Base-by-base conservation (phyloP, 2,888 invertebrate species). In the Ochropleura plecta region DNA sequence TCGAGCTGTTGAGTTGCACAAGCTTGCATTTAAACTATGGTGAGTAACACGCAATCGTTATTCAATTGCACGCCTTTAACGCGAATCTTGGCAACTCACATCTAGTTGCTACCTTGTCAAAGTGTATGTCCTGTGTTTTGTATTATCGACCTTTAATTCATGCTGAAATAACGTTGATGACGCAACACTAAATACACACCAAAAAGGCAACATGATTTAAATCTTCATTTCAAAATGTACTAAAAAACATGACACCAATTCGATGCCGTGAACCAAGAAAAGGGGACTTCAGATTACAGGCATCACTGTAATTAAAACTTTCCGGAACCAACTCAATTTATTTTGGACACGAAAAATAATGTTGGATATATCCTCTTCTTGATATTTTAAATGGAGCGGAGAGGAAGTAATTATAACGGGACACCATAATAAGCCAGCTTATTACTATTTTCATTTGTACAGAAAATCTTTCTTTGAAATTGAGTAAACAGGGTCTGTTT, bases 271-370 rank as follows among this genome's bases (percentile, higher is more conserved):
- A 46, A 46, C 46, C 5, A 40, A 59, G 55, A 20, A 62, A 67
- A 62, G 20, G 60, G n/a, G 55, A 20, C 18, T n/a, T 30, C 40
- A 57, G 20, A 49, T 64, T 73, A 75, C 51, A 60, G 55, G 76
- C 62, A 51, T 55, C 46, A 16, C 40, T 53, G 55, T 82, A 81
- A 82, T 82, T 84, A 81, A 81, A 85, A 82, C 70, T 82, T 82
- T 57, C 49, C 60, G 44, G 46, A 48, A 73, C 60, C 64, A 44
- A 66, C 78, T 51, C 60, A 67, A 85, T 64, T 82, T 82, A 68
- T 82, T 82, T 77, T 44, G 46, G n/a, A 73, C 70, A 73, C 65
- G 72, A 68, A 65, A 81, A 76, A 76, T 65, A 71, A 84, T 51
- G 57, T 55, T 63, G 57, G 49, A 18, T 44, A 63, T 49, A 64